Base-by-base conservation (phyloP, 2,113 vertebrate species). In the Tachuris rubrigastra region DNA sequence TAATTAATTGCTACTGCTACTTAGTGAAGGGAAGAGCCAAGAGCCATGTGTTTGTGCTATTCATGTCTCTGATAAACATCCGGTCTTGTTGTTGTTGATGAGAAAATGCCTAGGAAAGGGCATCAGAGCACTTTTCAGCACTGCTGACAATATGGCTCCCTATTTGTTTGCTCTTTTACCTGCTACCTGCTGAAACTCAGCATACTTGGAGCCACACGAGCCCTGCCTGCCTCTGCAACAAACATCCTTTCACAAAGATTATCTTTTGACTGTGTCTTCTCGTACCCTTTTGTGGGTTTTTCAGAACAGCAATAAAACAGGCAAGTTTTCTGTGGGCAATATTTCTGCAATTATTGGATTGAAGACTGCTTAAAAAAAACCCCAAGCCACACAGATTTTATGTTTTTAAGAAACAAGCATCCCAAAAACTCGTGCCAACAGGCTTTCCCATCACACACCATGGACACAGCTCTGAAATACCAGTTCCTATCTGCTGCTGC, bases 51-150 rank as follows among this genome's bases (percentile, higher is more conserved):
- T 90, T 67, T 59, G 59, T 60, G 79, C 69, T 93, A 47, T 75
- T 91, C 4, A 0, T 87, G 68, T 60, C 89, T 90, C 73, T 42
- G 85, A 86, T 44, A 89, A 96, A 93, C 85, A 90, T 77, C 78
- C 88, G 85, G 96, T 88, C 87, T 87, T 76, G 44, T 46, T 90
- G 85, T 9, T 85, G 49, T n/a, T 91, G 96, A 68, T 49, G 77
- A 81, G 39, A 56, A 94, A 91, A 74, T 69, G n/a, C 50, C 90
- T 13, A 56, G 56, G 27, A 88, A 93, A 92, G 89, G 78, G 66
- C 84, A 74, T 9, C 24, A 16, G 79, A 90, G 23, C 82, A 77
- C 33, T 93, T 69, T 77, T 62, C 72, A 93, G 78, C 14, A 2
- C 22, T 65, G 82, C 28, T 93, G 50, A 14, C 56, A 91, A 77